Evolutionary conservation across 23 tunicate species (phyloP).

Genomic region (Diplosoma virens): DNA sequence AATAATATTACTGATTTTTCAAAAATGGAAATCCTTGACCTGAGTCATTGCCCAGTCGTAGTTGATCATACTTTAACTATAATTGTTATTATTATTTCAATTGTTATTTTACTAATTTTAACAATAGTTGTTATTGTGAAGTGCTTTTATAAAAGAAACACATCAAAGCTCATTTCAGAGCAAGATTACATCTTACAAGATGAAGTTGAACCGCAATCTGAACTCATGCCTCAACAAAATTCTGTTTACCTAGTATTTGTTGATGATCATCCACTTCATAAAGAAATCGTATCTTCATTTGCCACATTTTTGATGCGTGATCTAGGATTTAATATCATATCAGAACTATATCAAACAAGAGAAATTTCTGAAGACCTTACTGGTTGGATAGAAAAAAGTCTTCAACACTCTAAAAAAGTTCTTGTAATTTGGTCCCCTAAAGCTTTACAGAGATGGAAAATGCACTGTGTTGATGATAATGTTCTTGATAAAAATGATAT

Average conservation of each 20-base stretch:
- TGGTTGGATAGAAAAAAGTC: slow-evolving; percentile 38
- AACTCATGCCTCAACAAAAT: too few species aligned
- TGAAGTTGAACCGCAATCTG: not conserved
- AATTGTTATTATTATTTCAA: not conserved
- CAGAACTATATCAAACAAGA: slow-evolving; percentile 25
- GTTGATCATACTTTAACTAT: not conserved
- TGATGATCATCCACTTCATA: slow-evolving; percentile 53
- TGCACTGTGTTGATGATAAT: not conserved
- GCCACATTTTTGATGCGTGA: slow-evolving; percentile 43
- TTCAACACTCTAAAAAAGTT: slow-evolving; percentile 48
- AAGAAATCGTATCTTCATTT: slow-evolving; percentile 37
- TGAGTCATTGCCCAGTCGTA: not conserved
- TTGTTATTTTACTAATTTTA: not conserved
- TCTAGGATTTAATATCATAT: slow-evolving; percentile 50
- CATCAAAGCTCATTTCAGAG: not conserved
- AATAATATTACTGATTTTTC: not conserved
- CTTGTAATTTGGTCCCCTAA: slow-evolving; percentile 62
- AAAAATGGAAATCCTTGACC: not conserved
- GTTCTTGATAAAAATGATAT: slow-evolving; percentile 11
- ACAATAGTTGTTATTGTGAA: not conserved
- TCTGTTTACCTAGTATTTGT: slow-evolving; percentile 33
- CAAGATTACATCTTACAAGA: not conserved
- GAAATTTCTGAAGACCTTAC: not conserved
- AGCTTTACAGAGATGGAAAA: slow-evolving; percentile 28
- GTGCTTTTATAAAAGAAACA: not conserved